Conservation (phyloP, 1,140 invertebrate species). For the Bombus impatiens region DNA sequence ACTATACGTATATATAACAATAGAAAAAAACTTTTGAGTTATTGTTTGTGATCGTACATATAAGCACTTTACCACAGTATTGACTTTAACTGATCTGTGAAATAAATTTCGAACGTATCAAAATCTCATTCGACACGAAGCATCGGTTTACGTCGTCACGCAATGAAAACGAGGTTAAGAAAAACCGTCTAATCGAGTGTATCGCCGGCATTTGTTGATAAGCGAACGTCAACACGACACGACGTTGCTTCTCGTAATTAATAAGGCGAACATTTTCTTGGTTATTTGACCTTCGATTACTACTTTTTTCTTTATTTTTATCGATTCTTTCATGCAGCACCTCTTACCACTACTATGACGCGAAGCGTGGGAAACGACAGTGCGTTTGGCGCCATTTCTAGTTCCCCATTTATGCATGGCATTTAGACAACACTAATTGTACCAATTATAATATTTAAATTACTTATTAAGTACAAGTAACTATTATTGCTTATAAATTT, state of each 20-base stretch:
- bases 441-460: background rate
- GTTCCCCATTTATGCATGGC: background rate
- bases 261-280: background rate
- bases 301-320: background rate
- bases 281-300: background rate
- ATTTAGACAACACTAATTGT: background rate
- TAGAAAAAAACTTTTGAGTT: too few relatives aligned
- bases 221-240: background rate
- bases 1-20: too few relatives aligned
- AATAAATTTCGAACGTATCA: background rate
- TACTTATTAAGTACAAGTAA: background rate
- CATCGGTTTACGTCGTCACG: background rate
- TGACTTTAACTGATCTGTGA: background rate
- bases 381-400: background rate
- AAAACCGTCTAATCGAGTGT: too few relatives aligned
- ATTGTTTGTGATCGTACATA: too few relatives aligned
- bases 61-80: background rate
- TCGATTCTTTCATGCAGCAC: background rate
- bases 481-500: background rate
- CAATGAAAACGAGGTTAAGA: too few relatives aligned
- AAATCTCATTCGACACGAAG: background rate
- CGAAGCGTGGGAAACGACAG: background rate
- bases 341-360: accelerated
- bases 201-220: background rate
- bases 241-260: too few relatives aligned